Base-by-base conservation (phyloP, 2,797 vertebrate species). In the Mus spretus region DNA sequence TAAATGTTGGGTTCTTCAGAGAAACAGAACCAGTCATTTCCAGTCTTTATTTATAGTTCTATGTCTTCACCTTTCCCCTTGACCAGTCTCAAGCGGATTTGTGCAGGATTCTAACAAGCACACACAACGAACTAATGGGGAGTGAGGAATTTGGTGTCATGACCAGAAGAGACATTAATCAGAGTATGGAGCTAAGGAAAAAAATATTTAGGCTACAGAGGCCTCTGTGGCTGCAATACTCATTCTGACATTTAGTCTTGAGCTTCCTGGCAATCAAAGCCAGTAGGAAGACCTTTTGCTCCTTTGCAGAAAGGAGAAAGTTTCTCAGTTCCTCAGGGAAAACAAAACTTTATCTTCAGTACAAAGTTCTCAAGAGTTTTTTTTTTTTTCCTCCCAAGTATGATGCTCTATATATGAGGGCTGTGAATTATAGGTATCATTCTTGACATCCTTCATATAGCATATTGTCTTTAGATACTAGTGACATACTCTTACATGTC, bases 191-290 rank as follows among this genome's bases (percentile, higher is more conserved):
- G 40, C 65, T 40, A 90, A 79, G 40, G 44, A 15, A 90, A 82
- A 77, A 92, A 70, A 67, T 79, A n/a, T 85, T 11, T 34, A 55
- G 55, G 47, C 37, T 34, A 17, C 9, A 55, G 55, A 70, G 40
- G 15, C 72, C 44, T 67, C 20, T 5, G 28, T 80, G 37, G 17
- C n/a, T 59, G 12, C 75, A 75, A 28, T n/a, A 53, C 57, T 96
- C 75, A 13, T n/a, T 75, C 72, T 92, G 74, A 93, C 59, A 74
- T 92, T 90, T 82, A 92, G 82, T 63, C 84, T 82, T 88, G 40
- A 4, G n/a, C 88, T 97, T 97, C 28, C 86, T 81, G 44, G n/a
- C 50, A 92, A 70, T 81, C 65, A 94, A 89, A 91, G 14, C 31
- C 80, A 90, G n/a, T 67, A 85, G 85, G 85, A 87, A 90, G 65